Percentiles rank a stretch among this genome's conserved stretches.
Conservation (phyloP, 2,113 vertebrate genomes). For the Rhegmatorhina hoffmannsi region DNA sequence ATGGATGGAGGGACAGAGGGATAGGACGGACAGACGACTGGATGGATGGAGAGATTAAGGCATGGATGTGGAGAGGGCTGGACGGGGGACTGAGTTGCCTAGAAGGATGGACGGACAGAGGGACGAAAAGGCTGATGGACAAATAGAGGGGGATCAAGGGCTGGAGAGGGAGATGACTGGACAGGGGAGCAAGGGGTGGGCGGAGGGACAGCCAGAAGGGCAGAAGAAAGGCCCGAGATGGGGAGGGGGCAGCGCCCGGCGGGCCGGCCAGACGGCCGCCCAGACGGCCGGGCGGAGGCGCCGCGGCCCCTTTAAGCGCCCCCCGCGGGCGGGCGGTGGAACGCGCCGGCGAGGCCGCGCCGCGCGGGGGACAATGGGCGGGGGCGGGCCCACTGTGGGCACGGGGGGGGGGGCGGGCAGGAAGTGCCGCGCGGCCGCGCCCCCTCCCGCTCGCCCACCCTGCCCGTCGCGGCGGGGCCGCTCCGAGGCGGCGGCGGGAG, state of each 20-base stretch:
- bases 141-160: not conserved
- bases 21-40: not conserved
- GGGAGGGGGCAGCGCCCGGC: not conserved
- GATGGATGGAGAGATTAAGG: not conserved
- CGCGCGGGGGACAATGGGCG: no score
- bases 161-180: not conserved
- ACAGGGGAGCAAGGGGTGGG: not conserved
- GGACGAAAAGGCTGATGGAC: not conserved
- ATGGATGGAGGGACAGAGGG: not conserved
- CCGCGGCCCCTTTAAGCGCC: not conserved
- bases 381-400: no score
- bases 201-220: not conserved
- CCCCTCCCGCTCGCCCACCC: no score
- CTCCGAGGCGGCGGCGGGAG: no score
- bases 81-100: not conserved
- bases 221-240: not conserved
- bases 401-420: no score
- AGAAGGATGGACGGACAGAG: not conserved
- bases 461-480: no score
- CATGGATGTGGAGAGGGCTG: not conserved
- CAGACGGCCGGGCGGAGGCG: no score
- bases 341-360: no score
- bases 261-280: not conserved
- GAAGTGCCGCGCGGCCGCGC: no score
- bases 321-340: not conserved